Base-by-base conservation (phyloP, 1,140 invertebrate species). In the Potamilus streckersoni region DNA sequence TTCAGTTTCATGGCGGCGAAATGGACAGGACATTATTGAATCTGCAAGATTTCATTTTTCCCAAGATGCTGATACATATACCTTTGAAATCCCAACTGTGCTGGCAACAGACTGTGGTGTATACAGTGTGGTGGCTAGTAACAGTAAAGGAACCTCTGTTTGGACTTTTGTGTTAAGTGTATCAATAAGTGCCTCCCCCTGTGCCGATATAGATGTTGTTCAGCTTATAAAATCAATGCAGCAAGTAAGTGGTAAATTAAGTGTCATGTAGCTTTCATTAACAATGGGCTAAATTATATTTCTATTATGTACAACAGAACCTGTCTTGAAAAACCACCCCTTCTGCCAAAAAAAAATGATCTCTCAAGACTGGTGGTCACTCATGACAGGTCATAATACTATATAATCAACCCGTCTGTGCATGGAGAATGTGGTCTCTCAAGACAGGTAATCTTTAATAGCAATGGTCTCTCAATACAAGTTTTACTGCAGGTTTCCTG, bases 71-170 rank as follows among this genome's bases (percentile, higher is more conserved):
- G 93, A 93, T 57, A 93, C 92, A 74, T 93, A 96, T 79, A 92
- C 93, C 84, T 89, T 93, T 72, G 92, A 92, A 76, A 95, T 98
- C 77, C 92, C 93, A 62, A 93, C 93, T 72, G 94, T 94, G 86
- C 92, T 93, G 74, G 89, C 93, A 61, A 94, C 94, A 74, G 97
- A 98, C 90, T 92, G 95, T 79, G 97, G 96, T 49, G 96, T 97
- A 88, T 98, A 98, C 90, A 92, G 94, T 76, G 95, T 96, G 11
- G 94, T 94, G 84, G 95, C 94, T n/a, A 93, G 73, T 31, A 80
- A 80, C 69, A 81, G 80, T n/a, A 74, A 71, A 63, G 87, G 85
- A 31, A 71, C 76, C 49, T 67, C 74, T n/a, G 15, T 72, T n/a
- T 87, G 87, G 83, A 80, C 82, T 23, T 88, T 85, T 76, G 83